Base-by-base conservation (phyloP, 1,140 invertebrate species). In the Brachionus rubens region DNA sequence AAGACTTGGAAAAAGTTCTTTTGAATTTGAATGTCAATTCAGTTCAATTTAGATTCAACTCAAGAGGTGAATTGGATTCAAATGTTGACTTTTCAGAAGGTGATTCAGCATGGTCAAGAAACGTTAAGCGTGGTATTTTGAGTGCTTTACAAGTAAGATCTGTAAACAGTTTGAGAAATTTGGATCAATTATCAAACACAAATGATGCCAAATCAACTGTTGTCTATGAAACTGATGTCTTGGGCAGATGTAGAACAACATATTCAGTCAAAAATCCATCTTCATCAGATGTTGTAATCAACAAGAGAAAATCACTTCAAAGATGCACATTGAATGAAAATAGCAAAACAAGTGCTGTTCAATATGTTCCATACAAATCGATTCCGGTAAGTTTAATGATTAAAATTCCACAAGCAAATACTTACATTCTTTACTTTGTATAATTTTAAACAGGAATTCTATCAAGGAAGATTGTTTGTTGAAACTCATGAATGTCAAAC, bases 281-380 rank as follows among this genome's bases (percentile, higher is more conserved):
- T 3, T 3, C 9, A 5, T 3, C 33, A 9, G 9, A 36, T 36
- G 33, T 36, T 36, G 3, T 36, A 9, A 50, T 72, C 10, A 1
- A 9, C 7, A 72, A 72, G 12, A 33, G 16, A 19, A 72, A 72
- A 40, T 72, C 68, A 12, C 28, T 72, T 7, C 68, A 72, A 24
- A n/a, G 68, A 72, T 72, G 68, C 19, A 72, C 68, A 50, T 50
- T 72, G 28, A 72, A 72, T 41, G 68, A 50, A 24, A 72, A 72
- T 46, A 54, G 46, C 41, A 72, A 72, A 41, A 50, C 46, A 19
- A 72, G 50, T 54, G 46, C 68, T 16, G 24, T 72, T 30, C 46
- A 72, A 50, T 72, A 50, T 50, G 43, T 50, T 19, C 68, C 68
- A 21, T 72, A 72, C 24, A 54, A 72, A 41, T 50, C 19, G 24